A percentile compares a stretch with the other conserved stretches of the same genome.
Evolutionary conservation across 1,140 invertebrate genomes (phyloP).

Genomic region (Drosophila aff.): DNA sequence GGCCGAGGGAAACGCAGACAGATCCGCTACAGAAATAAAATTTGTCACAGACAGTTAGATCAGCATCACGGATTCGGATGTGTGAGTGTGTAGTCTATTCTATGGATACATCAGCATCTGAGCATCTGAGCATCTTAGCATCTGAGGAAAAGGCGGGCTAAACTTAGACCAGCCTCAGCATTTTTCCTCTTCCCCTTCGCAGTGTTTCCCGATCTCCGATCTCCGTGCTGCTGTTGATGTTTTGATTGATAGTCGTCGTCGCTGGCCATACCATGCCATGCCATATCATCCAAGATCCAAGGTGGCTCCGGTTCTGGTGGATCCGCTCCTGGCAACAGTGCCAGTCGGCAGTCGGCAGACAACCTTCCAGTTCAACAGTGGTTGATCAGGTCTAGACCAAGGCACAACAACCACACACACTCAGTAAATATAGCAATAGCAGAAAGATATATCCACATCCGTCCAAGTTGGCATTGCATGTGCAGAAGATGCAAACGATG

Average conservation of each 20-base stretch:
- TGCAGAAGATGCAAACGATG: slow-evolving; percentile 66
- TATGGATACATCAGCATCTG: slow-evolving; percentile 42
- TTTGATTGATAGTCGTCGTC: slow-evolving; percentile 74
- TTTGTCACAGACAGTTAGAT: slow-evolving; percentile 82
- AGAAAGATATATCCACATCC: slow-evolving; percentile 40
- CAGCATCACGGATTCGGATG: slow-evolving; percentile 43
- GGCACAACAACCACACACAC: neutral
- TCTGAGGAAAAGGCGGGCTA: slow-evolving; percentile 59
- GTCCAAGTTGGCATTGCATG: slow-evolving; percentile 56
- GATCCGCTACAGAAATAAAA: slow-evolving; percentile 81
- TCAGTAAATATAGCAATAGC: slow-evolving; percentile 11
- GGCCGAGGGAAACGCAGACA: slow-evolving; percentile 54
- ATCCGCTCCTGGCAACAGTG: slow-evolving; percentile 41
- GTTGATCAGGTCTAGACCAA: slow-evolving; percentile 55
- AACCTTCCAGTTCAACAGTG: slow-evolving; percentile 48
- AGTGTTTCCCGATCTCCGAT: slow-evolving; percentile 8
- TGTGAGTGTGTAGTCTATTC: slow-evolving; percentile 33
- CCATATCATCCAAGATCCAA: slow-evolving; percentile 32
- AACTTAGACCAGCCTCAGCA: slow-evolving; percentile 45
- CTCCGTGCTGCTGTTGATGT: slow-evolving; percentile 61
- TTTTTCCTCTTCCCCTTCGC: slow-evolving; percentile 2
- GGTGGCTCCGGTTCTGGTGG: slow-evolving; percentile 42
- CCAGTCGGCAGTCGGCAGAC: slow-evolving; percentile 27
- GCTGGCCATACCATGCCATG: slow-evolving; percentile 19
- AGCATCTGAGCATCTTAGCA: slow-evolving; percentile 44